phyloP scores from a whole-genome alignment of 2,888 invertebrate genomes.

The Xestobium rufovillosum region DNA sequence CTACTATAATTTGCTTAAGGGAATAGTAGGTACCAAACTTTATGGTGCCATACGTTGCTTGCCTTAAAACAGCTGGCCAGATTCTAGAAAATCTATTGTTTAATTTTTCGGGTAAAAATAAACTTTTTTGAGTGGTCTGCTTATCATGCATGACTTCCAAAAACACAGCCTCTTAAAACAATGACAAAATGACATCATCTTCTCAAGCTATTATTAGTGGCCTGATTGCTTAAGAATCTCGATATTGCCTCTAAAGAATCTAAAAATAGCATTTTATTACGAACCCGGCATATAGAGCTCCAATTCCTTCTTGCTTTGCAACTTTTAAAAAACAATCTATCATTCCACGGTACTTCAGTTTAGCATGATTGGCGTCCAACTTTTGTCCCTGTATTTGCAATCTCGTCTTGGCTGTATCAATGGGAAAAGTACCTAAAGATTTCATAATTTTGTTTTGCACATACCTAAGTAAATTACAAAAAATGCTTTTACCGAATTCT shows the following conservation, averaged over 20 bases:
- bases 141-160: no score
- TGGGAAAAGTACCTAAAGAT: slow-evolving; percentile 83
- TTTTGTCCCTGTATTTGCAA: slow-evolving; percentile 91
- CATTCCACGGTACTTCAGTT: slow-evolving; percentile 83
- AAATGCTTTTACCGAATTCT: slow-evolving; percentile 70
- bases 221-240: no score
- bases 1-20: slow-evolving; percentile 63
- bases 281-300: slow-evolving; percentile 81
- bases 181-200: no score
- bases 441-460: not conserved
- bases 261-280: no score
- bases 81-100: slow-evolving; percentile 55
- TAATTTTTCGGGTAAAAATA: not conserved
- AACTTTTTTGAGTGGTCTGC: no score
- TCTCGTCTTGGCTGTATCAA: slow-evolving; percentile 91
- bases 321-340: slow-evolving; percentile 84
- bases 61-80: slow-evolving; percentile 84
- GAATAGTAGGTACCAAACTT: slow-evolving; percentile 95
- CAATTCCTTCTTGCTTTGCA: slow-evolving; percentile 75
- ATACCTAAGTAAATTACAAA: slow-evolving; percentile 5
- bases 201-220: no score
- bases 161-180: no score
- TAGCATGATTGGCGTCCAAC: slow-evolving; percentile 65
- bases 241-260: no score
- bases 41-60: slow-evolving; percentile 92